A percentile compares a stretch with the other conserved stretches of the same genome.
Conservation (phyloP, 2,888 invertebrate species). For the Cerastoderma edule region DNA sequence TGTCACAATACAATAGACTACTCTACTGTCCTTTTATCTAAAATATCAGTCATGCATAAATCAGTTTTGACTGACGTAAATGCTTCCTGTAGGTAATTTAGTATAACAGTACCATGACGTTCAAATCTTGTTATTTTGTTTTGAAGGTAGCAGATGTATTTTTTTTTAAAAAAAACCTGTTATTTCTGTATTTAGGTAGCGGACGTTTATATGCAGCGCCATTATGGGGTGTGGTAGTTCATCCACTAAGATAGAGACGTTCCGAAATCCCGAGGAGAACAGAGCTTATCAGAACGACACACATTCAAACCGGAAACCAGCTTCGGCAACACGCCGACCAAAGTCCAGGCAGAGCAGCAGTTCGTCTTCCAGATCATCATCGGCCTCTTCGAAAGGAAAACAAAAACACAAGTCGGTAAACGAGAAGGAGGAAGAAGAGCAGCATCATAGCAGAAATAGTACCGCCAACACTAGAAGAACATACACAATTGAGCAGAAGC, state of each 20-base stretch:
- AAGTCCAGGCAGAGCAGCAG: not conserved
- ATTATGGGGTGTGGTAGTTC: slow-evolving; percentile 50
- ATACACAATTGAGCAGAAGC: slow-evolving; percentile 20
- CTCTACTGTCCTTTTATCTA: no score
- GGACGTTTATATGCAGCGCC: not conserved
- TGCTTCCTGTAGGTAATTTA: no score
- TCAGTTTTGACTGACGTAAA: no score
- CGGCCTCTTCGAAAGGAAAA: slow-evolving; percentile 9
- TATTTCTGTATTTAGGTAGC: not conserved
- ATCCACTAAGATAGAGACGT: slow-evolving; percentile 34
- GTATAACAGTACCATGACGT: no score
- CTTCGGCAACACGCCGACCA: not conserved
- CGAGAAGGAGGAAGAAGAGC: slow-evolving; percentile 3
- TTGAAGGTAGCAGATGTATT: no score
- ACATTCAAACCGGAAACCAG: not conserved
- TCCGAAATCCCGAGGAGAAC: slow-evolving; percentile 29
- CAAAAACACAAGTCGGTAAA: not conserved
- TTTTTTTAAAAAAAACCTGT: no score
- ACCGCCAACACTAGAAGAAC: slow-evolving; percentile 35
- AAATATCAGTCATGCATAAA: no score
- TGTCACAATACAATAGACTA: no score
- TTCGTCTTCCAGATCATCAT: slow-evolving; percentile 9
- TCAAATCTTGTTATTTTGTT: no score
- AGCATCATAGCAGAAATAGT: slow-evolving; percentile 15
- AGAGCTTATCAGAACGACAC: no score